Evolutionary conservation across 2,888 invertebrate genomes (phyloP).

Genomic region (Homarus gammarus): DNA sequence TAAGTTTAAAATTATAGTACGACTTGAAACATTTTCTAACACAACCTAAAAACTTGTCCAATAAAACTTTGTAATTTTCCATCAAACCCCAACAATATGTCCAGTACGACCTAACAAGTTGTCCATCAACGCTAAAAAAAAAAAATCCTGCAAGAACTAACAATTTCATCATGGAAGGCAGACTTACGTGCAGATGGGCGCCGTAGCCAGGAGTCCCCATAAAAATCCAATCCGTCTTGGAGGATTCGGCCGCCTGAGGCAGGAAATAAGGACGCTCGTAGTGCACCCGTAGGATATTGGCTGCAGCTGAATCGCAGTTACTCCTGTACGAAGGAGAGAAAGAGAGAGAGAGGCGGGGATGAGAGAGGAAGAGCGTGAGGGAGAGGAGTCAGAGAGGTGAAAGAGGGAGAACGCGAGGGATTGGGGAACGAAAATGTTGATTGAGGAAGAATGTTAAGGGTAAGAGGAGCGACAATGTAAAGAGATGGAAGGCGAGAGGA

Average conservation of each 20-base stretch:
- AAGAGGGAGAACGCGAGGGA: background rate
- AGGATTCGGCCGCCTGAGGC: constrained; percentile 90
- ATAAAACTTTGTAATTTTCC: no score
- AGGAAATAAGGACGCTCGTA: constrained; percentile 93
- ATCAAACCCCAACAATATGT: no score
- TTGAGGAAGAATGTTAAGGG: background rate
- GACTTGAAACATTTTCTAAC: no score
- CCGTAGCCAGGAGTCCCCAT: constrained; percentile 97
- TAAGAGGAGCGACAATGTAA: background rate
- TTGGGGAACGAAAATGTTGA: background rate
- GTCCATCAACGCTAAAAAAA: no score
- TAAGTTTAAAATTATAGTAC: no score
- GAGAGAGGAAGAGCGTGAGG: background rate
- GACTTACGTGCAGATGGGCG: constrained; percentile 94
- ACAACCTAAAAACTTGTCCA: no score
- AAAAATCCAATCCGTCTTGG: constrained; percentile 96
- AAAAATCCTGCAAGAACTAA: no score
- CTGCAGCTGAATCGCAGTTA: constrained; percentile 92
- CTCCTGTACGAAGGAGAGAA: constrained; percentile 84
- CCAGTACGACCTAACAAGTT: no score
- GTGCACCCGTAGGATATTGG: constrained; percentile 87
- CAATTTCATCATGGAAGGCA: background rate
- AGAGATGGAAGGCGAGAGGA: no score
- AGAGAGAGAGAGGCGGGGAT: background rate
- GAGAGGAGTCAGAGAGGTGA: background rate